These are phyloP conservation scores for Zaprionus taronus DNA, from an alignment of 1,140 invertebrate species.

Conservation along the genomic window DNA sequence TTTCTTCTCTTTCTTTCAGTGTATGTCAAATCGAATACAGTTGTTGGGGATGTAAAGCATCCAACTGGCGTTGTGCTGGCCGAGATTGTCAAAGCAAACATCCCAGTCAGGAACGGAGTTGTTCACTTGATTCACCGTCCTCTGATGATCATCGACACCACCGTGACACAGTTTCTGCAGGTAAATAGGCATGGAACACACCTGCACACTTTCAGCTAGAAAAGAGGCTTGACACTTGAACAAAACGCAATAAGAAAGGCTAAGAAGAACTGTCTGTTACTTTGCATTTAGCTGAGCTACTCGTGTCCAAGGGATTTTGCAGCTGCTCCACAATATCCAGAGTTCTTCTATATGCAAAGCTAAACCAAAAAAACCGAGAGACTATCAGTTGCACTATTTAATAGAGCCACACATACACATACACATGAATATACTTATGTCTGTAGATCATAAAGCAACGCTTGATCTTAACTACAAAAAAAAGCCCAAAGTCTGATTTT, in stretches of 20 bases:
- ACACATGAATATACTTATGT: conserved; percentile 23
- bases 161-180: conserved; percentile 93
- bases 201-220: conserved; percentile 1
- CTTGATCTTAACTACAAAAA: conserved; percentile 33
- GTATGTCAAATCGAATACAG: conserved; percentile 94
- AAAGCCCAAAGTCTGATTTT: conserved; percentile 79
- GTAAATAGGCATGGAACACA: conserved; percentile 85
- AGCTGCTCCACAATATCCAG: conserved; percentile 9
- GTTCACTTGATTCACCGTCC: conserved; percentile 96
- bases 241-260: conserved; percentile 15
- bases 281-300: conserved; percentile 66
- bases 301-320: not conserved
- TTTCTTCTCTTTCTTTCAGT: conserved; percentile 86
- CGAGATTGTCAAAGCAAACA: conserved; percentile 95
- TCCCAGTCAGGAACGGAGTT: conserved; percentile 96
- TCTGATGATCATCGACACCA: conserved; percentile 94
- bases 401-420: conserved; percentile 1
- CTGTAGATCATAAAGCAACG: conserved; percentile 42
- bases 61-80: conserved; percentile 92
- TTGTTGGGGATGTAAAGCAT: conserved; percentile 90
- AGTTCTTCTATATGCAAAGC: conserved; percentile 63
- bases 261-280: conserved; percentile 33
- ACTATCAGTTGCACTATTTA: conserved; percentile 18
- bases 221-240: conserved; percentile 22
- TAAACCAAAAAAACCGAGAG: conserved; percentile 54